These are phyloP conservation scores for Syngnathus typhle DNA, from an alignment of 2,113 vertebrate species.

Conservation along the genomic window DNA sequence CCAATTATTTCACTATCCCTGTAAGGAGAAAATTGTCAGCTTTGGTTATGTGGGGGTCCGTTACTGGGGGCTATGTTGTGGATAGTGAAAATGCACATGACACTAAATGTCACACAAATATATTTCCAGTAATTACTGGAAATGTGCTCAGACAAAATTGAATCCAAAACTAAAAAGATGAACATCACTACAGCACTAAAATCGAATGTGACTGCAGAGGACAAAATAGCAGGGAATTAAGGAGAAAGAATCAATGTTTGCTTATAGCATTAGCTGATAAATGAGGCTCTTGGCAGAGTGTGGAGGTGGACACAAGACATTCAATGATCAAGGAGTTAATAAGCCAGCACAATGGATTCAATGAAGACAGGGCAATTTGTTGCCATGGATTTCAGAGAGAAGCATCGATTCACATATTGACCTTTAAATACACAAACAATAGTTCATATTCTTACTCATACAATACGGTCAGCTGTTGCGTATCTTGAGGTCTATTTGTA, in stretches of 20 bases:
- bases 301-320: slow-evolving; percentile 36
- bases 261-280: slow-evolving; percentile 54
- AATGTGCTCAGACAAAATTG: slow-evolving; percentile 33
- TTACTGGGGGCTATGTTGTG: slow-evolving; percentile 26
- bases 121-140: slow-evolving; percentile 21
- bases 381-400: slow-evolving; percentile 36
- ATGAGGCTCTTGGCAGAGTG: slow-evolving; percentile 33
- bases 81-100: neutral
- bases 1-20: slow-evolving; percentile 60
- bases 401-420: slow-evolving; percentile 53
- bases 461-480: slow-evolving; percentile 14
- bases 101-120: neutral
- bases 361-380: slow-evolving; percentile 48
- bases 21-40: slow-evolving; percentile 59
- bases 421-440: slow-evolving; percentile 52
- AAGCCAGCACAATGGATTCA: slow-evolving; percentile 55
- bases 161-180: slow-evolving; percentile 30
- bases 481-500: slow-evolving; percentile 9
- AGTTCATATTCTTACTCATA: slow-evolving; percentile 32
- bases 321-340: slow-evolving; percentile 55
- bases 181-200: slow-evolving; percentile 33
- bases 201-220: slow-evolving; percentile 36
- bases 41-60: slow-evolving; percentile 45
- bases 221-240: slow-evolving; percentile 31
- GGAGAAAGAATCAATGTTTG: slow-evolving; percentile 54